These are phyloP conservation scores for Spisula subtruncata DNA, from an alignment of 2,888 invertebrate species.

Conservation along the genomic window DNA sequence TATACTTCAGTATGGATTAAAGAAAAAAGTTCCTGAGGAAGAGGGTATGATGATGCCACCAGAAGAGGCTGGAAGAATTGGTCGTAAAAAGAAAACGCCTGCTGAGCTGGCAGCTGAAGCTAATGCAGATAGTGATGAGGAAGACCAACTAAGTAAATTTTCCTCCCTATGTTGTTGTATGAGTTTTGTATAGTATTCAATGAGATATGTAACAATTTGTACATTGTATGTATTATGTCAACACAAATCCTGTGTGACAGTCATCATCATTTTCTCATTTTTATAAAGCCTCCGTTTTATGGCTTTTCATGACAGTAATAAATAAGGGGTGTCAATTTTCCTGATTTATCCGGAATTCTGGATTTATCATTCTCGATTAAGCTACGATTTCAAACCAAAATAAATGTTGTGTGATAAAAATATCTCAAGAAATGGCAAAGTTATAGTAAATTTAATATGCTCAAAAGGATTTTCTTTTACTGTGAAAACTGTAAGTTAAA, in stretches of 20 bases:
- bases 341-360: no score
- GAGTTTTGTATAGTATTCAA: slow-evolving; percentile 81
- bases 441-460: no score
- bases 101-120: slow-evolving; percentile 99
- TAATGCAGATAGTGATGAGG: slow-evolving; percentile 90
- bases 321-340: no score
- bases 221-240: neutral
- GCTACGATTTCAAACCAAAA: no score
- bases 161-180: slow-evolving; percentile 86
- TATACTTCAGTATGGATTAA: slow-evolving; percentile 97
- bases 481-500: no score
- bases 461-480: no score
- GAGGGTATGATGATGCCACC: slow-evolving; percentile 78
- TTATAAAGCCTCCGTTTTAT: neutral
- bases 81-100: slow-evolving; percentile 99
- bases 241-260: neutral
- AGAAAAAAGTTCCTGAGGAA: slow-evolving; percentile 92
- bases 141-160: slow-evolving; percentile 87
- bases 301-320: no score
- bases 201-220: neutral
- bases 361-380: no score
- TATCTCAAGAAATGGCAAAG: no score
- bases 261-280: neutral
- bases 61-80: slow-evolving; percentile 89
- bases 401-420: no score